These are phyloP conservation scores for Rotaria macrura DNA, from an alignment of 2,888 invertebrate species.

Conservation along the genomic window DNA sequence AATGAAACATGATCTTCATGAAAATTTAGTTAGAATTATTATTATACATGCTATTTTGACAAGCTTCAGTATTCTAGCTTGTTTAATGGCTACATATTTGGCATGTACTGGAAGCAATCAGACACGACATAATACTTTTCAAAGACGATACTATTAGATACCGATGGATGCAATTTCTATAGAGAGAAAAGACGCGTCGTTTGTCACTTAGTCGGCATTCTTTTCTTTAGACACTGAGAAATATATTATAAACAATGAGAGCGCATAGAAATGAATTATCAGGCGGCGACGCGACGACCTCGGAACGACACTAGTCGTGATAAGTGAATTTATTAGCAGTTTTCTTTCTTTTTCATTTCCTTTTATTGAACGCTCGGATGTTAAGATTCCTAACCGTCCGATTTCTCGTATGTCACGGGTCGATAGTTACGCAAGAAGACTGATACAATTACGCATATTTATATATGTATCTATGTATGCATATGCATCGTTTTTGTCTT, in stretches of 20 bases:
- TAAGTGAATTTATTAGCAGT: neutral
- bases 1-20: neutral
- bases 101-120: neutral
- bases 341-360: neutral
- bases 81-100: neutral
- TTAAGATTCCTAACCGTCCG: neutral
- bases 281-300: neutral
- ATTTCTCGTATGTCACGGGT: neutral
- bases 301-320: neutral
- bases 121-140: neutral
- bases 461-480: neutral
- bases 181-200: neutral
- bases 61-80: neutral
- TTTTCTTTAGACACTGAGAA: neutral
- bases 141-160: neutral
- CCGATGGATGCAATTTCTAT: neutral
- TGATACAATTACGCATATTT: neutral
- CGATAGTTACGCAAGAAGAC: neutral
- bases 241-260: neutral
- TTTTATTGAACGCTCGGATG: neutral
- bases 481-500: neutral
- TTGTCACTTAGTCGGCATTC: neutral
- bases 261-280: neutral
- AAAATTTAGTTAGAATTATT: neutral
- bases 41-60: neutral